Conservation (phyloP, 2,797 vertebrate species). For the Sciaenops ocellatus region DNA sequence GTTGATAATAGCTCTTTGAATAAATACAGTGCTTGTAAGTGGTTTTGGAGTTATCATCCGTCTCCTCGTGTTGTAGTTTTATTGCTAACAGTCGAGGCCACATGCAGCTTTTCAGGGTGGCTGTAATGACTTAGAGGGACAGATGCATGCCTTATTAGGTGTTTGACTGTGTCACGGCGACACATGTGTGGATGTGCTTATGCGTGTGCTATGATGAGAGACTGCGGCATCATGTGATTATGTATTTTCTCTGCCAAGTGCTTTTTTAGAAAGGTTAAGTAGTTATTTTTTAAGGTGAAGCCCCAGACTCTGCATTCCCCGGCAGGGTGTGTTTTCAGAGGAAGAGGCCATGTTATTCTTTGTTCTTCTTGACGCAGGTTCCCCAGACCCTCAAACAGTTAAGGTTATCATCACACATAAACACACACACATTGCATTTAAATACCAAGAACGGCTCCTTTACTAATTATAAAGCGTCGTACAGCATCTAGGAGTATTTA, state of each 20-base stretch:
- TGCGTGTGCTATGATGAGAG: slow-evolving; percentile 3
- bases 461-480: neutral
- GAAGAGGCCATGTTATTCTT: slow-evolving; percentile 72
- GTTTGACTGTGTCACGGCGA: slow-evolving; percentile 22
- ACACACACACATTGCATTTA: slow-evolving; percentile 30
- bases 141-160: slow-evolving; percentile 44
- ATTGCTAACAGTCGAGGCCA: slow-evolving; percentile 7
- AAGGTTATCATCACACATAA: slow-evolving; percentile 60
- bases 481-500: neutral
- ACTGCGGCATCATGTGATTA: neutral
- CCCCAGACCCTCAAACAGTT: slow-evolving; percentile 51
- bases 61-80: slow-evolving; percentile 36
- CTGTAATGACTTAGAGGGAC: neutral
- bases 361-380: slow-evolving; percentile 59
- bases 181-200: neutral
- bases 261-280: slow-evolving; percentile 57
- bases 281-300: slow-evolving; percentile 62
- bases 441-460: slow-evolving; percentile 13
- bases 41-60: slow-evolving; percentile 28
- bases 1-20: slow-evolving; percentile 36
- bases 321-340: slow-evolving; percentile 63
- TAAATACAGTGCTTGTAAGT: slow-evolving; percentile 13
- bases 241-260: slow-evolving; percentile 46
- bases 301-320: slow-evolving; percentile 49
- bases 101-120: slow-evolving; percentile 37